Percentiles rank a stretch among this genome's conserved stretches.
phyloP scores from a whole-genome alignment of 2,113 vertebrate genomes.

The Rhynchomys soricoides region DNA sequence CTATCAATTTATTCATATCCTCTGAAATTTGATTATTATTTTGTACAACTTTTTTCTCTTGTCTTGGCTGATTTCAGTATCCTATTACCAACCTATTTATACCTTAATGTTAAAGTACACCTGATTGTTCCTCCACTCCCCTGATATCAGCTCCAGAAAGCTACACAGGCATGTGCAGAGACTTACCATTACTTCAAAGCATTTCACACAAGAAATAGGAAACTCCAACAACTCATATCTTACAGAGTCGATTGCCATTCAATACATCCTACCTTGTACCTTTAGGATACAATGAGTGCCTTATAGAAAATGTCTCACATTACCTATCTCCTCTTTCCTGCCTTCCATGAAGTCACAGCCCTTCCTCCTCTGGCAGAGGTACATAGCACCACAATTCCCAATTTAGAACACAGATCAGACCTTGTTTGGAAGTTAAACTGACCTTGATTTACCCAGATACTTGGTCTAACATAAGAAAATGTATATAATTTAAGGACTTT shows the following conservation, averaged over 20 bases:
- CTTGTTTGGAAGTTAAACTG: not conserved
- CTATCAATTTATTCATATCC: not conserved
- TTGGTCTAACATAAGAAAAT: not conserved
- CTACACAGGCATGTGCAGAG: not conserved
- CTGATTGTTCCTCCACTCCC: not conserved
- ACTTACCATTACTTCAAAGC: not conserved
- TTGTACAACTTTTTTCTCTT: not conserved
- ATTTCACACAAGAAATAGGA: not conserved
- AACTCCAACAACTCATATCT: not conserved
- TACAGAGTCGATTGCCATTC: not conserved
- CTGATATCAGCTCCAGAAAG: not conserved
- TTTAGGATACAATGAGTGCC: not conserved
- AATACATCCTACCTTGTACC: not conserved
- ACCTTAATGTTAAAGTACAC: too few species aligned
- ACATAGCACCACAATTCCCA: accelerated
- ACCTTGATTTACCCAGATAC: not conserved
- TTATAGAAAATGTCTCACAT: not conserved
- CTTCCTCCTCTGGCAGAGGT: not conserved
- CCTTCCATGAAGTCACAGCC: not conserved
- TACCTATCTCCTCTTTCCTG: not conserved
- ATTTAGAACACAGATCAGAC: not conserved
- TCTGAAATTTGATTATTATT: not conserved
- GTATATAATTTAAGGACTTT: not conserved
- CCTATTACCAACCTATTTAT: not conserved
- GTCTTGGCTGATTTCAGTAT: not conserved